Base-by-base conservation (phyloP, 2,888 invertebrate species). In the Agrochola lychnidis region DNA sequence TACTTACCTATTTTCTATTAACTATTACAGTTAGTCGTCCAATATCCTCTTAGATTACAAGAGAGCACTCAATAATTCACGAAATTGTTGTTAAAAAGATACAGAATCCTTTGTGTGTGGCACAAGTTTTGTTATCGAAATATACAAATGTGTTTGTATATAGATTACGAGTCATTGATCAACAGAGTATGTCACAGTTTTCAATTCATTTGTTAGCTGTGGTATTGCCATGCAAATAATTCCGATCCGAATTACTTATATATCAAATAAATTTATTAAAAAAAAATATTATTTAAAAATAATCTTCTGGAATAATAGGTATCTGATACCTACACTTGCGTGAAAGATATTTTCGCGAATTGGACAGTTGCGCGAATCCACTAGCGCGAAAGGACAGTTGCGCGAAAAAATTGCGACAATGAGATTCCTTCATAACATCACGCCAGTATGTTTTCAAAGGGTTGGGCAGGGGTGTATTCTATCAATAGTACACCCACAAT, bases 161-260 rank as follows among this genome's bases (percentile, higher is more conserved):
- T n/a, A 40, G 40, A n/a, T 19, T n/a, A 64, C 36, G 30, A 19
- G 16, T 64, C 40, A 25, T 10, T 64, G n/a, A 19, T 2, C 40
- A 9, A n/a, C 64, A 64, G 16, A 42, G 3, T 64, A n/a, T 42
- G n/a, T 10, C 64, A 42, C 40, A n/a, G 16, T 6, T 0, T 42
- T 56, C n/a, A 56, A 64, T 25, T 9, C n/a, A 45, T 64, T 64
- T 25, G 42, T 19, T 25, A 25, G 6, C 19, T 19, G n/a, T 42
- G 42, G 64, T 25, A 19, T 64, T 45, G 64, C 64, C 64, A 64
- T 64, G 64, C 10, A 25, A 64, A 64, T 42, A 64, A 25, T 3
- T 40, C n/a, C n/a, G n/a, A n/a, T 40, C n/a, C 4, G 63, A n/a
- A 63, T 40, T n/a, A 40, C 16, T n/a, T 56, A 25, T 4, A 36